Evolutionary conservation across 2,888 invertebrate genomes (phyloP).

Genomic region (Luperina testacea): DNA sequence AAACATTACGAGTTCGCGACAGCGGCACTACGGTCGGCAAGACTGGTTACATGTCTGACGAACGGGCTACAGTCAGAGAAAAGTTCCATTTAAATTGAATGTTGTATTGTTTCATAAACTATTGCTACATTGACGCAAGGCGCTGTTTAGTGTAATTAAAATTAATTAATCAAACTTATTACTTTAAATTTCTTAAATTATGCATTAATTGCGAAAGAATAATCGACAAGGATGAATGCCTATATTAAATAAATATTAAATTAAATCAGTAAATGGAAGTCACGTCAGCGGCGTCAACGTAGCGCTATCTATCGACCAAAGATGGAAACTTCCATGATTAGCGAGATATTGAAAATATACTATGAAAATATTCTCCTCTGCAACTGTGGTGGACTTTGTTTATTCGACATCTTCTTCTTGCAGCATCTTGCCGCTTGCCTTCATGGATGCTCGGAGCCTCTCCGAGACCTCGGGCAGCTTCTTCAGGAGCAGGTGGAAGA

Average conservation of each 20-base stretch:
- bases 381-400: constrained; percentile 55
- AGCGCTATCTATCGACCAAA: constrained; percentile 53
- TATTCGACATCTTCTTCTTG: constrained; percentile 89
- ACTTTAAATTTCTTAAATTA: constrained; percentile 61
- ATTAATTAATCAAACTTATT: constrained; percentile 51
- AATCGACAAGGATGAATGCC: constrained; percentile 40
- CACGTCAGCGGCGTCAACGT: constrained; percentile 46
- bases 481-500: constrained; percentile 96
- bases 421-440: constrained; percentile 76
- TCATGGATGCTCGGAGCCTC: constrained; percentile 85
- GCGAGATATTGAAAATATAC: constrained; percentile 60
- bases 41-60: constrained; percentile 15
- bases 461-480: constrained; percentile 93
- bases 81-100: constrained; percentile 41
- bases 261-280: constrained; percentile 45
- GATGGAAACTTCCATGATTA: constrained; percentile 60
- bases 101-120: constrained; percentile 35
- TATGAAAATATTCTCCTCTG: constrained; percentile 61
- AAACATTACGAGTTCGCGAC: constrained; percentile 3
- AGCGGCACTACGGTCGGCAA: constrained; percentile 30
- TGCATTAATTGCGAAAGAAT: constrained; percentile 50
- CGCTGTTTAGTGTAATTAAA: constrained; percentile 39
- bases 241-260: constrained; percentile 54
- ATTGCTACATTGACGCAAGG: constrained; percentile 55
- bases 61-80: constrained; percentile 54